Base-by-base conservation (phyloP, 2,888 invertebrate species). In the Boloria selene region DNA sequence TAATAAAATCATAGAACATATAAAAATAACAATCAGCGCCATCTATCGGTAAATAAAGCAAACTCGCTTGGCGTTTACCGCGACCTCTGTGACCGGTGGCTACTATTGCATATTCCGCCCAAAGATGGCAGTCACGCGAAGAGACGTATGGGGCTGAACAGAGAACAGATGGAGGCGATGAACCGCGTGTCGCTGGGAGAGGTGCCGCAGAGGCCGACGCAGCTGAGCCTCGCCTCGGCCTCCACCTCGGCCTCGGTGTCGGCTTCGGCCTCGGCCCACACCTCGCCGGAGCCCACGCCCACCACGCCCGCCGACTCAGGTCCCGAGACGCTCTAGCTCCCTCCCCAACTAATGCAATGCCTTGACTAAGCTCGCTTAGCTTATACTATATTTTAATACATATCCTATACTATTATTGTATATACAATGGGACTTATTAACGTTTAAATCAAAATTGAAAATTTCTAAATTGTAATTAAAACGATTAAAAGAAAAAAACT, bases 101-200 rank as follows among this genome's bases (percentile, higher is more conserved):
- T 53, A 61, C 64, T 84, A 90, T 86, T 78, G 87, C 86, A 88
- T 84, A 79, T 88, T 87, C 77, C 87, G 85, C 87, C 81, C 86
- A 84, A 92, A 93, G 93, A 92, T 92, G 93, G 92, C 92, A 92
- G 92, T 89, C 91, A 92, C 90, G 88, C 90, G 92, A 92, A 92
- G 88, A 84, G 92, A 87, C 91, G 93, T 80, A 91, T 92, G 89
- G 93, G 92, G 83, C 92, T 93, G 87, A 92, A 92, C 88, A 88
- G 91, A 82, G 93, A 93, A 82, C 90, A 93, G 83, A 90, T 93
- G 89, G 93, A 93, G 85, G 93, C 90, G 79, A 88, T 93, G 90
- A 89, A 86, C 83, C 87, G 85, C 72, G 90, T 90, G 82, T 88
- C 89, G 81, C 88, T 91, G 69, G 85, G 81, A 70, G 83, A 75